Conservation (phyloP, 2,888 invertebrate genomes). For the Bellardia pandia region DNA sequence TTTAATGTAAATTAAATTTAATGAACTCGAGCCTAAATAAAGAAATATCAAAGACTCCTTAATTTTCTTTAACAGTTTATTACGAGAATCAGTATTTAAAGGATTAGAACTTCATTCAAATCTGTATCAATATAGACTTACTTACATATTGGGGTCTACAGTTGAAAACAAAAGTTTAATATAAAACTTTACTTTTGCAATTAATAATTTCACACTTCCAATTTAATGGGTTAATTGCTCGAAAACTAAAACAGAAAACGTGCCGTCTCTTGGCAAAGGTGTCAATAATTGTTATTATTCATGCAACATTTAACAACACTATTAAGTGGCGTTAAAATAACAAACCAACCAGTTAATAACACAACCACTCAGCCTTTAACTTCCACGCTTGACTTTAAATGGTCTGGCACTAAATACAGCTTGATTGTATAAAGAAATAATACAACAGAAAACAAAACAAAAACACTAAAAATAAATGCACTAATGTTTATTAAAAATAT, state of each 20-base stretch:
- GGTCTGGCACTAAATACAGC: conserved; percentile 47
- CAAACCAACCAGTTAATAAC: conserved; percentile 65
- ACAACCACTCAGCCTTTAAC: conserved; percentile 27
- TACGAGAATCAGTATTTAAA: too few relatives aligned
- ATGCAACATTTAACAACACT: conserved; percentile 71
- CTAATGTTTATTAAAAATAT: conserved; percentile 54
- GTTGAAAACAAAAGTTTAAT: too few relatives aligned
- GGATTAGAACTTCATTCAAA: too few relatives aligned
- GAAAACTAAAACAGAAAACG: conserved; percentile 29
- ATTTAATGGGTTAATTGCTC: conserved; percentile 62
- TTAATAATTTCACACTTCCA: not conserved
- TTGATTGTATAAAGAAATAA: conserved; percentile 46
- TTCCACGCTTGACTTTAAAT: conserved; percentile 57
- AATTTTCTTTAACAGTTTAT: too few relatives aligned
- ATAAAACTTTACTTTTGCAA: not conserved
- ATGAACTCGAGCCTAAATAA: too few relatives aligned
- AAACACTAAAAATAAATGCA: conserved; percentile 28
- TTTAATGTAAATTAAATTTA: too few relatives aligned
- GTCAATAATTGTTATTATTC: conserved; percentile 72
- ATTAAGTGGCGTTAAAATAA: conserved; percentile 72
- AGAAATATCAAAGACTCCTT: too few relatives aligned
- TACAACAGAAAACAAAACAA: conserved; percentile 35
- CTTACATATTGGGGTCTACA: too few relatives aligned
- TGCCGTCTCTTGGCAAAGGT: conserved; percentile 62
- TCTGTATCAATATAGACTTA: too few relatives aligned